Percentiles rank a stretch among this genome's conserved stretches.
Evolutionary conservation across 2,888 invertebrate genomes (phyloP).

Genomic region (Catocala sponsa): DNA sequence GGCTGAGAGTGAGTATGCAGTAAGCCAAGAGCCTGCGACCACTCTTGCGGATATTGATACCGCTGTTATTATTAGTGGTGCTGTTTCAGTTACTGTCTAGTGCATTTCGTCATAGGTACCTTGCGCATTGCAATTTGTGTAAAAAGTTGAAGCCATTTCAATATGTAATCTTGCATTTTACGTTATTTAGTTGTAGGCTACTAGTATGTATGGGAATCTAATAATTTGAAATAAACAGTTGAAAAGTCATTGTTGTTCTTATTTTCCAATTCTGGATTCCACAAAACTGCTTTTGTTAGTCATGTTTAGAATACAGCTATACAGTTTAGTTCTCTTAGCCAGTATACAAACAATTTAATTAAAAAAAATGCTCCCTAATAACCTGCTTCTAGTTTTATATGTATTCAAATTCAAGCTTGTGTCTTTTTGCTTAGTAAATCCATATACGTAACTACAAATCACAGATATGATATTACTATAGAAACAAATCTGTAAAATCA

Average conservation of each 20-base stretch:
- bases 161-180: constrained; percentile 74
- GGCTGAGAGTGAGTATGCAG: constrained; percentile 75
- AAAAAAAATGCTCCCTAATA: no score
- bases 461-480: no score
- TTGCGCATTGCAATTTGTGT: constrained; percentile 61
- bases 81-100: constrained; percentile 77
- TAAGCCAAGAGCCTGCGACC: constrained; percentile 68
- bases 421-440: no score
- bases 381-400: no score
- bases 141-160: constrained; percentile 50
- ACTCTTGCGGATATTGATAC: constrained; percentile 78
- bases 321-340: no score
- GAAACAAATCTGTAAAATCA: no score
- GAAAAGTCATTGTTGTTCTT: constrained; percentile 34
- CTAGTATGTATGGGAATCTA: constrained; percentile 72
- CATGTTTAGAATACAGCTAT: no score
- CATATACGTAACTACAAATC: no score
- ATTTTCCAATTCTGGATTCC: constrained; percentile 1
- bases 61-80: constrained; percentile 75
- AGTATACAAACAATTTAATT: no score
- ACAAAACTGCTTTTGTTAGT: no score
- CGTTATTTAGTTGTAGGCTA: constrained; percentile 84
- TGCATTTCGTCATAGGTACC: constrained; percentile 58
- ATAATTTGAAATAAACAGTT: constrained; percentile 56
- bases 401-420: no score